Base-by-base conservation (phyloP, 53 echinoderm and acorn worm genomes). In the Echinometra lucunter region DNA sequence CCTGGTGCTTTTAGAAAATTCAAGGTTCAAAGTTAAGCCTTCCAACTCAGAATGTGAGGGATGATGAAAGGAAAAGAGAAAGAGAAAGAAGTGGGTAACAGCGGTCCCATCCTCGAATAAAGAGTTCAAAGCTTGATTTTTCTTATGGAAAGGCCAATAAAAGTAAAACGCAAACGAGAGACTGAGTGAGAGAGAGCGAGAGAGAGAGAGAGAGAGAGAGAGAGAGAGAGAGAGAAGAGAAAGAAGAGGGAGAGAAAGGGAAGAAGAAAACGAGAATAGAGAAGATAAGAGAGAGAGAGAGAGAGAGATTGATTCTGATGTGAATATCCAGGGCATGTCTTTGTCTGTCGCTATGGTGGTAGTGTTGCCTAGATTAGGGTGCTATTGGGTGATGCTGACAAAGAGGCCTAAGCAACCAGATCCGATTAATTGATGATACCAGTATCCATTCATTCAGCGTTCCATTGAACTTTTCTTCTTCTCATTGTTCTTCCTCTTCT, bases 371-470 rank as follows among this genome's bases (percentile, higher is more conserved):
- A 30, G 81, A 81, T 81, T 81, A 81, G 81, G 10, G 44, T 1
- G 44, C 81, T 85, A 85, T 85, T 85, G 85, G 85, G 28, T 85
- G 85, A 85, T 85, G 85, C n/a, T 85, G 85, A 85, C 85, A 85
- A 85, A 47, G 85, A 85, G n/a, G 28, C 16, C 49, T 16, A 17
- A 13, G 85, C n/a, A 85, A 85, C 85, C 45, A 27, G 85, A 85
- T 85, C 85, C 85, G 45, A 85, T 85, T 85, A 85, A 85, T 85
- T 85, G 85, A 85, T 85, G 85, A 85, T 3, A 47, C n/a, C 19
- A n/a, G 49, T 45, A 85, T 85, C 85, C 30, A 85, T 85, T 85
- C 85, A 85, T 49, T 85, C 49, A 85, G 28, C 45, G 85, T n/a
- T 49, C 85, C n/a, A 85, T 28, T 49, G 27, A 85, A 27, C 45